These are phyloP conservation scores for Panonychus citri DNA, from an alignment of 1,140 invertebrate genomes.

Conservation along the genomic window DNA sequence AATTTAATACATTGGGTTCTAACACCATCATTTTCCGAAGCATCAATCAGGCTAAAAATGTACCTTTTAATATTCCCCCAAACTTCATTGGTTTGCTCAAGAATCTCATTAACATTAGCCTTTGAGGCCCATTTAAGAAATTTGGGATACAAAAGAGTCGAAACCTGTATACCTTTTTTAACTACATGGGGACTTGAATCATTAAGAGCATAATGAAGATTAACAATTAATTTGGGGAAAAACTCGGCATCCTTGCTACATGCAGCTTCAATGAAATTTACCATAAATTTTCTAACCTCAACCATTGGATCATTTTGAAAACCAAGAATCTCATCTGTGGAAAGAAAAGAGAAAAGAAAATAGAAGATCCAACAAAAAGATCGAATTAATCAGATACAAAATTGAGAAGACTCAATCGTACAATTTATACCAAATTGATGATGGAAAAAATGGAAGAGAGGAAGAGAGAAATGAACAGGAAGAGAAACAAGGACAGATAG, in stretches of 20 bases:
- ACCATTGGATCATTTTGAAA: constrained; percentile 57
- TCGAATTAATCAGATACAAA: background rate
- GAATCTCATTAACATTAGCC: constrained; percentile 42
- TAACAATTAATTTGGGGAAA: constrained; percentile 52
- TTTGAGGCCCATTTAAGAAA: constrained; percentile 46
- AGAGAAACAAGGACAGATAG: background rate
- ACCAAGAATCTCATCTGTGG: constrained; percentile 48
- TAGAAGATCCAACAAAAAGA: background rate
- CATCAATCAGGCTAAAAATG: constrained; percentile 69
- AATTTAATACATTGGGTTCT: constrained; percentile 88
- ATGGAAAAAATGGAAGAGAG: background rate
- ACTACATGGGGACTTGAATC: constrained; percentile 62
- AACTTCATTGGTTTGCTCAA: constrained; percentile 63
- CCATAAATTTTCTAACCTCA: constrained; percentile 66
- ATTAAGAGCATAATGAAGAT: constrained; percentile 46
- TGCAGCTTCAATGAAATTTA: constrained; percentile 81
- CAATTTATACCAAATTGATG: too few relatives aligned
- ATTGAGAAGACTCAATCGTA: too few relatives aligned
- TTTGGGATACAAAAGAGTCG: constrained; percentile 52
- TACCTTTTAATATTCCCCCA: constrained; percentile 53
- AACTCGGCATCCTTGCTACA: constrained; percentile 61
- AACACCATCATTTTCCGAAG: constrained; percentile 81
- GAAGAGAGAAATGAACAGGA: background rate
- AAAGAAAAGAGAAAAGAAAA: constrained; percentile 4
- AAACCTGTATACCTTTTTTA: constrained; percentile 73